Evolutionary conservation across 2,797 vertebrate genomes (phyloP).

Genomic region (Coilia nasus): DNA sequence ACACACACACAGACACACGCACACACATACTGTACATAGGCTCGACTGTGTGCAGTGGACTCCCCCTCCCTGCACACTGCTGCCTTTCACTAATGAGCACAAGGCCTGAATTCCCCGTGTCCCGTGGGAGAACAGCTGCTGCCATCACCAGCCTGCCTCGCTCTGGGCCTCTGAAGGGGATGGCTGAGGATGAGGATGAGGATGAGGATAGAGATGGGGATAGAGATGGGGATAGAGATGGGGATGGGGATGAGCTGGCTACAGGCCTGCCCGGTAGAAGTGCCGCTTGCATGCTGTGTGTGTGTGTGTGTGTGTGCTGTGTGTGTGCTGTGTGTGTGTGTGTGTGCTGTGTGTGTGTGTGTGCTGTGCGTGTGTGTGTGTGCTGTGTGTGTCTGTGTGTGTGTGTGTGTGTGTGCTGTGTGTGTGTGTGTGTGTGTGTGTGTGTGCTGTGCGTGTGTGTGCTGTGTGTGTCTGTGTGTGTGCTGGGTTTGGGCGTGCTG

Average conservation of each 20-base stretch:
- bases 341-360: too few species aligned
- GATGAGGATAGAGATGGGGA: constrained; percentile 55
- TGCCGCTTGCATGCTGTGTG: constrained; percentile 38
- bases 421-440: too few species aligned
- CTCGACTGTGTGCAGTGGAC: constrained; percentile 66
- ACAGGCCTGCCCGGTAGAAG: constrained; percentile 67
- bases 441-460: too few species aligned
- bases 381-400: constrained; percentile 37
- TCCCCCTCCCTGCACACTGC: constrained; percentile 64
- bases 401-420: too few species aligned
- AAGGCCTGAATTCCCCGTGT: constrained; percentile 66
- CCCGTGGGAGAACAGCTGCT: constrained; percentile 76
- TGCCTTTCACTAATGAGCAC: constrained; percentile 76
- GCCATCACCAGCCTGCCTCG: constrained; percentile 65
- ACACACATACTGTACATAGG: constrained; percentile 50
- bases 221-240: too few species aligned
- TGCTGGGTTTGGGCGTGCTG: constrained; percentile 47
- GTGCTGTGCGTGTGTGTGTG: constrained; percentile 48
- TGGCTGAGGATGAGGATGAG: background rate
- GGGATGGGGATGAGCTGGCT: constrained; percentile 57
- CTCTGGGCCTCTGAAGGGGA: constrained; percentile 69
- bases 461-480: constrained; percentile 39
- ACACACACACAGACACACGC: background rate
- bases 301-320: constrained; percentile 53
- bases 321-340: constrained; percentile 34